Evolutionary conservation across 2,888 invertebrate species (phyloP), one percentile per base, ranked within the genome.

Genomic region (Drosophila helvetica): DNA sequence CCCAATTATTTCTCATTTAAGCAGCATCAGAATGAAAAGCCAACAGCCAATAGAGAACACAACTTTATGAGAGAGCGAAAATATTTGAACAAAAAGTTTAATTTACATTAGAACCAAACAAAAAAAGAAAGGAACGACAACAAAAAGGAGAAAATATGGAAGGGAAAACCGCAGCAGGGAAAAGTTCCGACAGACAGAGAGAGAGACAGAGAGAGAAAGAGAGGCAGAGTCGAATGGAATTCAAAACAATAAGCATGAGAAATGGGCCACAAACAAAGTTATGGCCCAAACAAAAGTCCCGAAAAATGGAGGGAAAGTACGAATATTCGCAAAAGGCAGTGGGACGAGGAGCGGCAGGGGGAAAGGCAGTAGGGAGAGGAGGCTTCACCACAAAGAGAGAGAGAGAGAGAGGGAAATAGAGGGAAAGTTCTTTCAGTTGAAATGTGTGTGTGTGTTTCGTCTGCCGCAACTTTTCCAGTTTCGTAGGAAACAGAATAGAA

Each of bases 81-180:
- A 58, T 55, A 80, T 75, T 74, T 69, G 68, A 77, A 57, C 74
- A 68, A 38, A 38, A 77, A 72, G 73, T 89, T 74, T 60, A 74
- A 79, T 84, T 78, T 79, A 56, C 70, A 79, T 79, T 74, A 56
- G 48, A 33, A 53, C 47, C 38, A 50, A 50, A 47, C 57, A 60
- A 25, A 10, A 30, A 50, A 42, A 59, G 48, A 25, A 15, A n/a
- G n/a, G n/a, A 22, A 53, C 47, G 42, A 47, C 47, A 42, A 50
- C 42, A 47, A 59, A 61, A 33, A 7, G 17, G 46, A 48, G 45
- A 63, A 75, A 70, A 50, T 15, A 51, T 9, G 38, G 10, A n/a
- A 47, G 12, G 38, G 62, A n/a, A n/a, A 59, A 45, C 57, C 54
- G 15, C 55, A 55, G 53, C 3, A 7, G n/a, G 43, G 33, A 59